Conservation (phyloP, 2,888 invertebrate genomes). For the Ochlodes sylvanus region DNA sequence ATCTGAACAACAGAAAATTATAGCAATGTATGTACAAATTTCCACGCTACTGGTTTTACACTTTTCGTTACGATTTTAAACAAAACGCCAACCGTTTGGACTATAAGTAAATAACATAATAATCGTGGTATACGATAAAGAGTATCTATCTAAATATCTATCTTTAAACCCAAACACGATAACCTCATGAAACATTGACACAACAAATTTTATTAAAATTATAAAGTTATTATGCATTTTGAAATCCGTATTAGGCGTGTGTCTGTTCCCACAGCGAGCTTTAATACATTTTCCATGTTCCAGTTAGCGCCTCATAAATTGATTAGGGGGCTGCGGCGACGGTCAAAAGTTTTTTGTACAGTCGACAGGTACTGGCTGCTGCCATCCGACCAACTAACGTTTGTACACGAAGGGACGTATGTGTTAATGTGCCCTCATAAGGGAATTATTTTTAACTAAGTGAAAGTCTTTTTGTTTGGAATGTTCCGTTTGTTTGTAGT, state of each 20-base stretch:
- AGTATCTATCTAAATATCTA: too few relatives aligned
- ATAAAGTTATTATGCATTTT: slow-evolving; percentile 43
- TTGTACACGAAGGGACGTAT: slow-evolving; percentile 43
- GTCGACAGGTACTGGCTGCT: slow-evolving; percentile 65
- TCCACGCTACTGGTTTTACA: too few relatives aligned
- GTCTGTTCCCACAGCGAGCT: slow-evolving; percentile 77
- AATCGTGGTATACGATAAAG: too few relatives aligned
- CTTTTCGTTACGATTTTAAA: too few relatives aligned
- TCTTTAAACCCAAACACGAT: too few relatives aligned
- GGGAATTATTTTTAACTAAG: slow-evolving; percentile 11
- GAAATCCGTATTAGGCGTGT: slow-evolving; percentile 65
- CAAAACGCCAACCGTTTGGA: too few relatives aligned
- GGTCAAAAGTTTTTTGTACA: slow-evolving; percentile 75
- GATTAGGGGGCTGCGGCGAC: slow-evolving; percentile 79
- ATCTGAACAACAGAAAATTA: too few relatives aligned
- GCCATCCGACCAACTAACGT: slow-evolving; percentile 50
- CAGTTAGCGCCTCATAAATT: slow-evolving; percentile 85
- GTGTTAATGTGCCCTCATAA: slow-evolving; percentile 32
- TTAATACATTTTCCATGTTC: slow-evolving; percentile 85
- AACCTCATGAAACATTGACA: too few relatives aligned
- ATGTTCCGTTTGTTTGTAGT: too few relatives aligned
- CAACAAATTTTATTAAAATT: slow-evolving; percentile 25
- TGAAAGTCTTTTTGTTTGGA: neutral
- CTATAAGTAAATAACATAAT: too few relatives aligned
- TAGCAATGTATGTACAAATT: too few relatives aligned